phyloP scores from a whole-genome alignment of 2,888 invertebrate species.

The Colostygia pectinataria region DNA sequence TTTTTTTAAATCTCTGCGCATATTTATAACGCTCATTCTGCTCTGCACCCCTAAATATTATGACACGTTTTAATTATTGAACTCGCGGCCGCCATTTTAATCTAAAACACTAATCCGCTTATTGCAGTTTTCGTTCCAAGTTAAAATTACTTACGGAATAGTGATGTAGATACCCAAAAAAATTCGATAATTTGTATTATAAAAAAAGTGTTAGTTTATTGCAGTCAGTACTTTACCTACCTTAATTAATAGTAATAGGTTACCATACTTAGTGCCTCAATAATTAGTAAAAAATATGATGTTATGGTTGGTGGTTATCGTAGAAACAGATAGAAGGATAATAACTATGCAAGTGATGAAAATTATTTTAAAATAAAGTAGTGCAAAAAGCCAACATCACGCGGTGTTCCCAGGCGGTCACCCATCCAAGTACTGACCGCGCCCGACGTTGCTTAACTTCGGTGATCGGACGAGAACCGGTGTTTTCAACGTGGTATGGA shows the following conservation, averaged over 20 bases:
- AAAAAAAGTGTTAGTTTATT: background rate
- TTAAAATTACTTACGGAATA: slow-evolving; percentile 61
- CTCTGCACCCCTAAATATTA: slow-evolving; percentile 61
- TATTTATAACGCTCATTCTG: slow-evolving; percentile 48
- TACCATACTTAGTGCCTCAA: no score
- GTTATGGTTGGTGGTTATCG: no score
- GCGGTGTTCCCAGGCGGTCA: slow-evolving; percentile 67
- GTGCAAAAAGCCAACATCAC: slow-evolving; percentile 55
- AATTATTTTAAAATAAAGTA: no score
- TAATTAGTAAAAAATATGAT: no score
- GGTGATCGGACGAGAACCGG: slow-evolving; percentile 76
- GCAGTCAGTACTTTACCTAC: no score
- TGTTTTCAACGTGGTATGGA: slow-evolving; percentile 39
- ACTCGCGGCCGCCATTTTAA: slow-evolving; percentile 64
- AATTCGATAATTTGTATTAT: background rate
- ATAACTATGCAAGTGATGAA: no score
- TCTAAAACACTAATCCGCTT: slow-evolving; percentile 76
- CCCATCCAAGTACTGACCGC: slow-evolving; percentile 64
- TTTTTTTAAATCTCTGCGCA: slow-evolving; percentile 20
- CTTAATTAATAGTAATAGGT: no score
- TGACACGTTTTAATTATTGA: slow-evolving; percentile 75
- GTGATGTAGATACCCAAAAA: slow-evolving; percentile 50
- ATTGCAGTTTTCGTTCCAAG: slow-evolving; percentile 50
- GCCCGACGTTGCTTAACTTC: slow-evolving; percentile 75
- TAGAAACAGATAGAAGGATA: no score